Evolutionary conservation across 2,113 vertebrate genomes (phyloP).

Genomic region (Mormoops blainvillei): DNA sequence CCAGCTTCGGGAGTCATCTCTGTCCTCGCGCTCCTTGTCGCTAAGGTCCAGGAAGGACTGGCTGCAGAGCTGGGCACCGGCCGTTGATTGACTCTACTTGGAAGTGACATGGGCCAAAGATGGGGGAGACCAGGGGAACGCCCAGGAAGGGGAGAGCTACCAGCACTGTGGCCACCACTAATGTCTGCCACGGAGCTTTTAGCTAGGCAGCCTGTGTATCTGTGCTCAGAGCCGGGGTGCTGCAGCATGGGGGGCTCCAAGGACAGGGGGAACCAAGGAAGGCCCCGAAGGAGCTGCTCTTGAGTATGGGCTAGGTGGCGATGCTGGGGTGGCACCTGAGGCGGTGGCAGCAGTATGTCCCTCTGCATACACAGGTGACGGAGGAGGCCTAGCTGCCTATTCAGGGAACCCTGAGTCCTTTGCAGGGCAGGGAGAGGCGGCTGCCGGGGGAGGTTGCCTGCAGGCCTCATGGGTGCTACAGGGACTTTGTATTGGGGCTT

Average conservation of each 20-base stretch:
- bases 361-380: neutral
- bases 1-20: neutral
- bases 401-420: neutral
- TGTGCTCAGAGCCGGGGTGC: neutral
- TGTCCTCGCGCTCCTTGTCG: neutral
- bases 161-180: fast-evolving
- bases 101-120: neutral
- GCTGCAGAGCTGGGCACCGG: neutral
- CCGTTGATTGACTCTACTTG: neutral
- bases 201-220: fast-evolving
- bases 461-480: neutral
- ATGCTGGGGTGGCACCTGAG: neutral
- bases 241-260: fast-evolving
- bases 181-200: neutral
- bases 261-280: neutral
- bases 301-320: neutral
- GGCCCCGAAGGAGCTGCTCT: neutral
- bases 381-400: neutral
- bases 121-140: neutral
- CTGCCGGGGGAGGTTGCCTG: neutral
- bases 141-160: neutral
- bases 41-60: neutral
- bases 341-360: neutral
- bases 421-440: neutral
- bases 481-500: neutral